Evolutionary conservation across 2,113 vertebrate species (phyloP).

Genomic region (Marmota flaviventris): DNA sequence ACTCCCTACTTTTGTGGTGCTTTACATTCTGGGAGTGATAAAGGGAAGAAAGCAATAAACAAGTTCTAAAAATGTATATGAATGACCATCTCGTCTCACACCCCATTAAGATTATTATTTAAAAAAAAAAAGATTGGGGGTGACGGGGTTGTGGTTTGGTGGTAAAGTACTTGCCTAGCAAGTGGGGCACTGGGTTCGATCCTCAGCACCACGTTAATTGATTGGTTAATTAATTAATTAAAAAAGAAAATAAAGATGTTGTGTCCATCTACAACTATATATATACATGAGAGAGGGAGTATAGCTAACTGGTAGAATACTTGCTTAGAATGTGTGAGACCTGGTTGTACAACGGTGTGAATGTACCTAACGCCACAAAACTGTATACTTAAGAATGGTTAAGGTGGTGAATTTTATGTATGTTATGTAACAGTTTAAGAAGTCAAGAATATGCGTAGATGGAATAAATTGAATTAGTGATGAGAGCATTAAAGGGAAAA

Average conservation of each 20-base stretch:
- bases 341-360: no score
- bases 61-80: background rate
- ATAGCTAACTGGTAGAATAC: background rate
- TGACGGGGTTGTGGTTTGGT: no score
- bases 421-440: background rate
- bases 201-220: no score
- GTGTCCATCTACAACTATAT: no score
- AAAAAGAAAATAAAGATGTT: no score
- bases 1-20: background rate
- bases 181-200: no score
- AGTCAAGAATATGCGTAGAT: background rate
- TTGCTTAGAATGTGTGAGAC: background rate
- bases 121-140: background rate
- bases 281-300: background rate
- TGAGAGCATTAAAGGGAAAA: slow-evolving; percentile 38
- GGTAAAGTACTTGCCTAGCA: no score
- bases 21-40: background rate
- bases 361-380: no score
- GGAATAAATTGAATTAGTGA: slow-evolving; percentile 15
- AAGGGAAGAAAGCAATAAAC: background rate
- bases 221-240: no score
- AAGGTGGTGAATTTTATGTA: background rate
- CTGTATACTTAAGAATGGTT: no score
- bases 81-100: background rate
- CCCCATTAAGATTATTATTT: background rate